Percentiles rank a stretch among this genome's conserved stretches.
phyloP scores from a whole-genome alignment of 1,140 invertebrate species.

The Philopotamus ludificatus region DNA sequence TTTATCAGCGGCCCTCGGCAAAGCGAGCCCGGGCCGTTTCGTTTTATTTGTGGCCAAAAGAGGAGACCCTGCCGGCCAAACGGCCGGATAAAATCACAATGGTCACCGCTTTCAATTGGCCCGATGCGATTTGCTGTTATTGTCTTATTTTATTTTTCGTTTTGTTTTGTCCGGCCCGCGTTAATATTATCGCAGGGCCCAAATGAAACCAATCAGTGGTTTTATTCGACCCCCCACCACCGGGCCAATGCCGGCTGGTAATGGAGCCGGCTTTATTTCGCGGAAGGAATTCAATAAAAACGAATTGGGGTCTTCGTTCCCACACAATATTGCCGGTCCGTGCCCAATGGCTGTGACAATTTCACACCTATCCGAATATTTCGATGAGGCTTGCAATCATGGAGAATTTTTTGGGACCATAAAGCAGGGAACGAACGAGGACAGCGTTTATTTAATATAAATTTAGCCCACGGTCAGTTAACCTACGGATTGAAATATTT shows the following conservation, averaged over 20 bases:
- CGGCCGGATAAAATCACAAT: slow-evolving; percentile 25
- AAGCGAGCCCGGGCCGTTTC: not conserved
- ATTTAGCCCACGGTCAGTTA: too few relatives aligned
- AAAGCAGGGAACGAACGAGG: too few relatives aligned
- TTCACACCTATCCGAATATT: not conserved
- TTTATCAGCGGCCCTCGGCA: slow-evolving; percentile 1
- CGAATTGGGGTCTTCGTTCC: not conserved
- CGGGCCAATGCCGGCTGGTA: slow-evolving; percentile 7
- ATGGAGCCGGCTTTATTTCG: slow-evolving; percentile 22
- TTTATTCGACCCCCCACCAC: slow-evolving; percentile 18
- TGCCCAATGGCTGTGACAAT: not conserved
- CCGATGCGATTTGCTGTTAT: slow-evolving; percentile 14
- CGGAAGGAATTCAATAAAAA: slow-evolving; percentile 24
- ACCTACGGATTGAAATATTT: too few relatives aligned
- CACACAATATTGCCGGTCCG: not conserved
- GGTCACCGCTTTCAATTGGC: slow-evolving; percentile 13
- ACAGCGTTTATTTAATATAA: too few relatives aligned
- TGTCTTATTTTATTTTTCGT: slow-evolving; percentile 19
- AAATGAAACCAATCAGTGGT: slow-evolving; percentile 27
- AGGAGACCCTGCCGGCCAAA: slow-evolving; percentile 6
- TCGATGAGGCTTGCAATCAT: too few relatives aligned
- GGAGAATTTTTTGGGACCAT: too few relatives aligned
- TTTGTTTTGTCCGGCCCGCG: too few relatives aligned
- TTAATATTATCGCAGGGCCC: slow-evolving; percentile 14
- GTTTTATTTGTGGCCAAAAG: not conserved